These are phyloP conservation scores for Colaptes auratus DNA, from an alignment of 2,113 vertebrate species.

Conservation along the genomic window DNA sequence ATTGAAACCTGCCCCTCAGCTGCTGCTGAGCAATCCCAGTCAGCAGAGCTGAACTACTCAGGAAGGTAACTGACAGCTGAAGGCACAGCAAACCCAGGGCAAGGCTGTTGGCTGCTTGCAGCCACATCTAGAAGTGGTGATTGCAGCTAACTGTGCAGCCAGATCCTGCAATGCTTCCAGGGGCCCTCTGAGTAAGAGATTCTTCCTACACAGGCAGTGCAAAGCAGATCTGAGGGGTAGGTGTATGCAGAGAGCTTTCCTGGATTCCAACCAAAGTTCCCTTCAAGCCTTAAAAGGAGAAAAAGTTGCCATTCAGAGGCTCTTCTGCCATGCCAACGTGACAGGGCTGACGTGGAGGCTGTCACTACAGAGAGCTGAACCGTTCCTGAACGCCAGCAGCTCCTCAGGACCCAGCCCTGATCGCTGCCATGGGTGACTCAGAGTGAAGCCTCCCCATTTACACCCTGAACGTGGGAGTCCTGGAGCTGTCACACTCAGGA, in stretches of 20 bases:
- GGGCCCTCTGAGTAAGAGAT: background rate
- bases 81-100: background rate
- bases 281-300: background rate
- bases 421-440: background rate
- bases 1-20: too few relatives aligned
- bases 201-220: background rate
- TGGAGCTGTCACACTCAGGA: background rate
- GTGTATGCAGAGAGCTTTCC: background rate
- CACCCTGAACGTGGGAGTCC: too few relatives aligned
- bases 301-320: background rate
- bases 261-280: background rate
- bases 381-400: background rate
- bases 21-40: background rate
- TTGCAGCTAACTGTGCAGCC: background rate
- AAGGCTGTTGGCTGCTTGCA: background rate
- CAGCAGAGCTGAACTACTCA: background rate
- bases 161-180: background rate
- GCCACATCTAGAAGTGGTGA: background rate
- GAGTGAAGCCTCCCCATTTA: background rate
- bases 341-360: background rate
- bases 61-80: background rate
- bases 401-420: background rate
- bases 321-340: background rate
- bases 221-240: background rate
- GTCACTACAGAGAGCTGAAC: background rate